Evolutionary conservation across 2,797 vertebrate species (phyloP).

Genomic region (Megalops cyprinoides): DNA sequence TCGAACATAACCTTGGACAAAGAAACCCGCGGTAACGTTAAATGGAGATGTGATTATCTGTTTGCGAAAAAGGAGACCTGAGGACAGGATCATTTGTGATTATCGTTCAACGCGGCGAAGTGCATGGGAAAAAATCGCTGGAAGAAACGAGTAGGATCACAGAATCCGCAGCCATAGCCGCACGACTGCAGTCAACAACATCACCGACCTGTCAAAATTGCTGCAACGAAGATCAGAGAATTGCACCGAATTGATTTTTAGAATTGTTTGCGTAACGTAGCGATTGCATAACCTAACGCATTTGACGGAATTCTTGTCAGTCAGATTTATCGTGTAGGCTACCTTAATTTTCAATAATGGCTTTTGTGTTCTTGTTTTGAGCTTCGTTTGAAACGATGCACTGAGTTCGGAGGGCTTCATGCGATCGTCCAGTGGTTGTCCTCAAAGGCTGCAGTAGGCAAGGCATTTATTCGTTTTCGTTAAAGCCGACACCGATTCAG

Average conservation of each 20-base stretch:
- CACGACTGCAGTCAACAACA: slow-evolving; percentile 36
- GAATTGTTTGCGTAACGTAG: neutral
- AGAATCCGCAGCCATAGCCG: slow-evolving; percentile 24
- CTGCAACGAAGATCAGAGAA: slow-evolving; percentile 33
- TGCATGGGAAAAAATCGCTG: slow-evolving; percentile 11
- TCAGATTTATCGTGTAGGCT: slow-evolving; percentile 14
- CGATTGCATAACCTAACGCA: slow-evolving; percentile 20
- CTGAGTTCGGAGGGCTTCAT: slow-evolving; percentile 62
- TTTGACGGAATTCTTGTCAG: neutral
- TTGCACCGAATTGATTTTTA: slow-evolving; percentile 20
- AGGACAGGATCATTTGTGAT: slow-evolving; percentile 7
- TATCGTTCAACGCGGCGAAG: neutral
- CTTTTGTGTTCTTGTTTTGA: slow-evolving; percentile 53
- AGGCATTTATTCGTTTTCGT: slow-evolving; percentile 58
- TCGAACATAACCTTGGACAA: slow-evolving; percentile 15
- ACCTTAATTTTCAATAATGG: slow-evolving; percentile 1
- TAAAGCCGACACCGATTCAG: slow-evolving; percentile 39
- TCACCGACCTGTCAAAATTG: slow-evolving; percentile 42
- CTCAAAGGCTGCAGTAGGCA: slow-evolving; percentile 68
- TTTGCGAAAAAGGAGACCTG: slow-evolving; percentile 11
- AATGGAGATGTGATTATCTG: slow-evolving; percentile 48
- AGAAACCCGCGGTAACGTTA: neutral
- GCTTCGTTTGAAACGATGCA: slow-evolving; percentile 64
- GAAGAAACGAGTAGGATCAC: neutral
- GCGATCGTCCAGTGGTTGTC: slow-evolving; percentile 58